Percentiles rank a stretch among this genome's conserved stretches.
phyloP scores from a whole-genome alignment of 2,797 vertebrate genomes.

The Sebastes oblongus region DNA sequence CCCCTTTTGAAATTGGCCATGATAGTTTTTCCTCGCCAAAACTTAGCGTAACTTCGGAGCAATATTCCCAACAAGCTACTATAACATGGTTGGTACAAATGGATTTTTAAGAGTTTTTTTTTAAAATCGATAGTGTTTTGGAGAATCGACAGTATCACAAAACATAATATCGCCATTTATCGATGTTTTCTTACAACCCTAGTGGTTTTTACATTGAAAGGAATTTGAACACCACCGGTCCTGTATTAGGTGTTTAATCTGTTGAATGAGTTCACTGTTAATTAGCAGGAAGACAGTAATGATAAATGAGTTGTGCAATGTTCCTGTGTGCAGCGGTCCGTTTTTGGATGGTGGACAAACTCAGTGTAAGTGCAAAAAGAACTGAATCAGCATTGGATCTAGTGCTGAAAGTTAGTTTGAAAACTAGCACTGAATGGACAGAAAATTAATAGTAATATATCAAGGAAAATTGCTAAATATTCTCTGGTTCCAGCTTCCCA shows the following conservation, averaged over 20 bases:
- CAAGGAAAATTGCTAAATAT: not conserved
- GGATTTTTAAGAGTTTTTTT: no score
- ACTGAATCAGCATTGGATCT: not conserved
- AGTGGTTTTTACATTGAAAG: slow-evolving; percentile 1
- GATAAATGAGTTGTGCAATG: not conserved
- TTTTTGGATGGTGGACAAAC: not conserved
- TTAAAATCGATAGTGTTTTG: no score
- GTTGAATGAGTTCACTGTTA: not conserved
- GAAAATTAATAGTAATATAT: not conserved
- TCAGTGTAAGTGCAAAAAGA: not conserved
- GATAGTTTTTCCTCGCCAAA: no score
- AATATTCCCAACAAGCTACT: no score
- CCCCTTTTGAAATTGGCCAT: no score
- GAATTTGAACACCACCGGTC: not conserved
- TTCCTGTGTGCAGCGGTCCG: not conserved
- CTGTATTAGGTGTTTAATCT: not conserved
- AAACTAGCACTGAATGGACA: not conserved
- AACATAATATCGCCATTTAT: no score
- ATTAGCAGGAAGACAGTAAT: not conserved
- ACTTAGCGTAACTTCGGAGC: no score
- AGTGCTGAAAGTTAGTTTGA: not conserved
- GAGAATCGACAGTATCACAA: no score
- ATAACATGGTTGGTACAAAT: no score
- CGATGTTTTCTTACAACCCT: no score
- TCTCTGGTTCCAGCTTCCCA: not conserved